Conservation (phyloP, 2,888 invertebrate species). For the Galerucella nymphaeae region DNA sequence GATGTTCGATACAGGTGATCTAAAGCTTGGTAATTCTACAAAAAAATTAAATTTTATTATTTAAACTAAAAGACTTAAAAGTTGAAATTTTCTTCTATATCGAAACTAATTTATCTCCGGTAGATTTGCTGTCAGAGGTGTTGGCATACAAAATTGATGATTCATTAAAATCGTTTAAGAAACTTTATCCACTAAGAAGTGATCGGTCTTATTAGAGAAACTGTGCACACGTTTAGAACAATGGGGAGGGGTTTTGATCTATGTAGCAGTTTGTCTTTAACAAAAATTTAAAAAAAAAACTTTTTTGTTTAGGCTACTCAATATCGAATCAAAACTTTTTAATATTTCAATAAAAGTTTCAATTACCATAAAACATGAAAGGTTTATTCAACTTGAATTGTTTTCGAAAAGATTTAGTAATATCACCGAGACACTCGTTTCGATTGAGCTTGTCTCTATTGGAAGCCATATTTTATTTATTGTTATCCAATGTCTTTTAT, state of each 20-base stretch:
- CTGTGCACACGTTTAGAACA: background rate
- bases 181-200: background rate
- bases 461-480: background rate
- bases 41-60: constrained; percentile 20
- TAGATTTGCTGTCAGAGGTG: background rate
- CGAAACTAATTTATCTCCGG: too few relatives aligned
- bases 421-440: background rate
- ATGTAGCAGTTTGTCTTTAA: too few relatives aligned
- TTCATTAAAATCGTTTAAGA: background rate
- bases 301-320: too few relatives aligned
- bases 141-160: constrained; percentile 2
- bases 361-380: background rate
- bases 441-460: background rate
- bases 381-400: background rate
- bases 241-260: too few relatives aligned
- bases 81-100: too few relatives aligned
- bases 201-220: background rate
- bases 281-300: too few relatives aligned
- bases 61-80: too few relatives aligned
- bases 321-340: background rate
- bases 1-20: constrained; percentile 83
- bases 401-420: background rate
- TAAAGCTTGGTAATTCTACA: constrained; percentile 85
- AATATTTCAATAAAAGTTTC: constrained; percentile 1
- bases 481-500: background rate